Percentiles rank a stretch among this genome's conserved stretches.
phyloP scores from a whole-genome alignment of 2,113 vertebrate species.

The Thermophis baileyi region DNA sequence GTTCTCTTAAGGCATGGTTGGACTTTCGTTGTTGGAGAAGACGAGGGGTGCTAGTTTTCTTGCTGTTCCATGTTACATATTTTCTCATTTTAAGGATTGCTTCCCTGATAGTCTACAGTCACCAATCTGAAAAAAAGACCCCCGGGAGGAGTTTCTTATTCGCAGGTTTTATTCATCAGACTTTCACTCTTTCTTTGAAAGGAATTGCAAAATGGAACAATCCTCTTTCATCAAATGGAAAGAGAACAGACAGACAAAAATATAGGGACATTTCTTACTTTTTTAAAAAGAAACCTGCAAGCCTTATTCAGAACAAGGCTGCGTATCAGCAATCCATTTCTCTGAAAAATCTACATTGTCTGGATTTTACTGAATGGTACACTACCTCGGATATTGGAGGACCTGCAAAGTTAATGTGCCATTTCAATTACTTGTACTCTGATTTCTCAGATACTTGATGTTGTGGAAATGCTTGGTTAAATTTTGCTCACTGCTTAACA shows the following conservation, averaged over 20 bases:
- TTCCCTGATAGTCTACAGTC: not conserved
- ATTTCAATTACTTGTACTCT: not conserved
- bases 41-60: not conserved
- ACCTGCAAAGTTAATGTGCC: not conserved
- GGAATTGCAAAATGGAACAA: not conserved
- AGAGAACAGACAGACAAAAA: not conserved
- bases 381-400: not conserved
- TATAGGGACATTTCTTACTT: not conserved
- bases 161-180: not conserved
- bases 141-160: not conserved
- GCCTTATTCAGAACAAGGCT: not conserved
- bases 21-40: not conserved
- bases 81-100: not conserved
- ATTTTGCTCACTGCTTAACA: not conserved
- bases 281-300: not conserved
- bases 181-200: not conserved
- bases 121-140: not conserved
- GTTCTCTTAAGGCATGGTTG: not conserved
- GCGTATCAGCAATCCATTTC: not conserved
- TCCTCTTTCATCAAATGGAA: not conserved
- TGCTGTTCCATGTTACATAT: not conserved
- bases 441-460: not conserved
- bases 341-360: not conserved
- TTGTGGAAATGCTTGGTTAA: not conserved
- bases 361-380: not conserved